Conservation (phyloP, 2,888 invertebrate species). For the Protodeltote pygarga region DNA sequence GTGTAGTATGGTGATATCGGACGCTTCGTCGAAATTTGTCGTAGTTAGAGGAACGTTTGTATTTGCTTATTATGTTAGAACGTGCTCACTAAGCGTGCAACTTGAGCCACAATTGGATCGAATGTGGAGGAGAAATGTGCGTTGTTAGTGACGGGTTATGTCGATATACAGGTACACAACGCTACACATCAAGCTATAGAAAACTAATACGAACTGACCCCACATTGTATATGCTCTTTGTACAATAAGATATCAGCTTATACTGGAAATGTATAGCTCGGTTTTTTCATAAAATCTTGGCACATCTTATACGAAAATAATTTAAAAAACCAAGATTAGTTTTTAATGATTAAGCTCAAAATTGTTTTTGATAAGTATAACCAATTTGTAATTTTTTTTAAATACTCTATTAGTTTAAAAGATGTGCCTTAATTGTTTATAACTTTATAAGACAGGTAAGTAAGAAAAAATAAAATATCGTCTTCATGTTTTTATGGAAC, state of each 20-base stretch:
- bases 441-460: conserved; percentile 5
- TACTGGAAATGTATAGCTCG: too few relatives aligned
- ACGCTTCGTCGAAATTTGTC: conserved; percentile 24
- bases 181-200: too few relatives aligned
- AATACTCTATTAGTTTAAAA: neutral
- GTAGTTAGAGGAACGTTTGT: conserved; percentile 19
- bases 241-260: too few relatives aligned
- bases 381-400: too few relatives aligned
- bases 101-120: conserved; percentile 22
- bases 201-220: too few relatives aligned
- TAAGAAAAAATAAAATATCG: neutral
- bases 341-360: too few relatives aligned
- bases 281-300: neutral
- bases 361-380: too few relatives aligned
- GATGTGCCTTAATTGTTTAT: neutral
- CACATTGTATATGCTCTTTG: too few relatives aligned
- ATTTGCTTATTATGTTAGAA: conserved; percentile 39
- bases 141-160: conserved; percentile 9
- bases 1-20: conserved; percentile 29
- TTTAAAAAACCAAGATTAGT: neutral
- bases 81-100: conserved; percentile 30
- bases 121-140: conserved; percentile 15
- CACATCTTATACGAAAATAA: neutral
- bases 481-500: conserved; percentile 27
- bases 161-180: neutral